phyloP scores from a whole-genome alignment of 2,888 invertebrate species.

The Drosophila quinaria region DNA sequence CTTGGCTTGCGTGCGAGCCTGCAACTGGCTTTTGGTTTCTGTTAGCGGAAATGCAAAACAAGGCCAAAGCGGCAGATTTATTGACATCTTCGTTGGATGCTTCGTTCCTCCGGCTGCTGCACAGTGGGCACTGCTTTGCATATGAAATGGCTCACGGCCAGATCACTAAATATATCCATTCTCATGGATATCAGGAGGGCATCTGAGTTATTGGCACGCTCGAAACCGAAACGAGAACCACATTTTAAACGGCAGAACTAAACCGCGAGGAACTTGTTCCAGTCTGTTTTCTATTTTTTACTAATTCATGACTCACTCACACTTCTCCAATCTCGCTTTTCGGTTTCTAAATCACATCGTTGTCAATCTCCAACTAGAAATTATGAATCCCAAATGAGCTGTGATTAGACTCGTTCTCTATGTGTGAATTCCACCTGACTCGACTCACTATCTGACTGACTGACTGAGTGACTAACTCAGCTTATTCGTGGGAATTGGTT shows the following conservation, averaged over 20 bases:
- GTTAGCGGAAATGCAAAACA: slow-evolving; percentile 83
- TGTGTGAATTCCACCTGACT: slow-evolving; percentile 67
- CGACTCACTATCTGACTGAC: not conserved
- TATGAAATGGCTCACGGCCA: slow-evolving; percentile 62
- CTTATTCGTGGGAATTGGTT: slow-evolving; percentile 73
- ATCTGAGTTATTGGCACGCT: slow-evolving; percentile 72
- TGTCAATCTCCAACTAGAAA: slow-evolving; percentile 68
- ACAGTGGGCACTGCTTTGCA: slow-evolving; percentile 67
- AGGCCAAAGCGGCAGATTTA: slow-evolving; percentile 83
- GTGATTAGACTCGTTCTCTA: slow-evolving; percentile 10
- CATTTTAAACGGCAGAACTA: slow-evolving; percentile 9
- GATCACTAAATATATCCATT: slow-evolving; percentile 49
- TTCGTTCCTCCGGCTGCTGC: slow-evolving; percentile 19
- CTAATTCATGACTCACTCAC: slow-evolving; percentile 43
- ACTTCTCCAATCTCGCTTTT: slow-evolving; percentile 8
- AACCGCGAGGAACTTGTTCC: slow-evolving; percentile 37
- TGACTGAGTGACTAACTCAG: slow-evolving; percentile 3
- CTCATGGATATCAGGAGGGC: slow-evolving; percentile 47
- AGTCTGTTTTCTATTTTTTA: not conserved
- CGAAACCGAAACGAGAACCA: slow-evolving; percentile 4
- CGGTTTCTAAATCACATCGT: slow-evolving; percentile 56
- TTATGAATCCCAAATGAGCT: slow-evolving; percentile 73
- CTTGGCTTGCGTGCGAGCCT: slow-evolving; percentile 65
- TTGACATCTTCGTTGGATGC: slow-evolving; percentile 81
- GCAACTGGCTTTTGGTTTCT: slow-evolving; percentile 53